phyloP scores from a whole-genome alignment of 2,888 invertebrate species.

The Sialis fuliginosa region DNA sequence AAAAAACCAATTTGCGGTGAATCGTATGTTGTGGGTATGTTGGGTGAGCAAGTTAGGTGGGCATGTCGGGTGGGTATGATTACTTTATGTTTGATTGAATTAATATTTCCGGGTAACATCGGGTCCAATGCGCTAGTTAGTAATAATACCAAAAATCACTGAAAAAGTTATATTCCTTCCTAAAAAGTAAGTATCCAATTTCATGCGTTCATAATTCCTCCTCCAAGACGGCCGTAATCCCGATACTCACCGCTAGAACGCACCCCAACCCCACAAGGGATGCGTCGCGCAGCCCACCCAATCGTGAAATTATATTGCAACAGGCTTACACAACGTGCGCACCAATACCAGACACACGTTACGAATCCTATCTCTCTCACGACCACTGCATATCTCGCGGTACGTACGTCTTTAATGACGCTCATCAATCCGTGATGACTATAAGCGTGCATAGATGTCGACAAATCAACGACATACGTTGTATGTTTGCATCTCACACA shows the following conservation, averaged over 20 bases:
- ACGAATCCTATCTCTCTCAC: not conserved
- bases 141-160: no score
- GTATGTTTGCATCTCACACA: not conserved
- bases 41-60: no score
- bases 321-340: slow-evolving; percentile 8
- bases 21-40: no score
- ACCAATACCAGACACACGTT: not conserved
- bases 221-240: not conserved
- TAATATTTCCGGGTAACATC: no score
- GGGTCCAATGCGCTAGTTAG: no score
- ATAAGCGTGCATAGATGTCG: slow-evolving; percentile 1
- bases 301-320: slow-evolving; percentile 10
- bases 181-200: no score
- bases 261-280: slow-evolving; percentile 3
- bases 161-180: no score
- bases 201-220: not conserved
- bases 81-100: no score
- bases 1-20: no score
- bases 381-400: not conserved
- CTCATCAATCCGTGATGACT: not conserved
- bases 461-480: slow-evolving; percentile 1
- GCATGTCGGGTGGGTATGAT: no score
- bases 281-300: slow-evolving; percentile 5
- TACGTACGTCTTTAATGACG: not conserved
- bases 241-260: not conserved